phyloP scores from a whole-genome alignment of 2,888 invertebrate genomes.

The Choristoneura rosaceana region DNA sequence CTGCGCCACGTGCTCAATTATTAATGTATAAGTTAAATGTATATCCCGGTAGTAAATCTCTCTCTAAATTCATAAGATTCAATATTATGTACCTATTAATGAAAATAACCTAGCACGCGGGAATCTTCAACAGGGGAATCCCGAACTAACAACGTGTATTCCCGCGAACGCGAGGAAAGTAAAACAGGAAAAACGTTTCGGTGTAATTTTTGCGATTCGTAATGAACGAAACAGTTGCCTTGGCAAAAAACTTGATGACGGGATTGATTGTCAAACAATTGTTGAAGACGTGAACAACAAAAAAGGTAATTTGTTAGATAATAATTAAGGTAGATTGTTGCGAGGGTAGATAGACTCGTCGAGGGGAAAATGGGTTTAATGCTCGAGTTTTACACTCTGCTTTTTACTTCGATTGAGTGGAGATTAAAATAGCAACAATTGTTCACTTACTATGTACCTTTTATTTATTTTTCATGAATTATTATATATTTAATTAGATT shows the following conservation, averaged over 20 bases:
- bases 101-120: neutral
- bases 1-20: too few relatives aligned
- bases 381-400: too few relatives aligned
- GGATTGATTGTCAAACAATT: neutral
- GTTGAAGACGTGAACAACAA: neutral
- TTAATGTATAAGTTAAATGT: too few relatives aligned
- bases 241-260: neutral
- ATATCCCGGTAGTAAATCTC: too few relatives aligned
- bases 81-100: neutral
- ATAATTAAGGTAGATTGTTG: neutral
- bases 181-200: slow-evolving; percentile 2
- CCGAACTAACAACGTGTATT: slow-evolving; percentile 2
- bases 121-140: neutral
- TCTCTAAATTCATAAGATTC: too few relatives aligned
- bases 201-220: neutral
- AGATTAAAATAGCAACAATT: too few relatives aligned
- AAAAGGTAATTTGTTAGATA: slow-evolving; percentile 20
- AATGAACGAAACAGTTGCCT: neutral
- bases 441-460: too few relatives aligned
- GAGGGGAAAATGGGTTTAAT: too few relatives aligned
- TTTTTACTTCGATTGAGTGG: too few relatives aligned
- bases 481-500: too few relatives aligned
- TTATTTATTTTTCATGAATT: too few relatives aligned
- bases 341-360: too few relatives aligned
- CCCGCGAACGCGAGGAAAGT: slow-evolving; percentile 9